Evolutionary conservation across 2,797 vertebrate genomes (phyloP), one percentile per base, ranked within the genome.

Genomic region (Brachyalestes nurse): DNA sequence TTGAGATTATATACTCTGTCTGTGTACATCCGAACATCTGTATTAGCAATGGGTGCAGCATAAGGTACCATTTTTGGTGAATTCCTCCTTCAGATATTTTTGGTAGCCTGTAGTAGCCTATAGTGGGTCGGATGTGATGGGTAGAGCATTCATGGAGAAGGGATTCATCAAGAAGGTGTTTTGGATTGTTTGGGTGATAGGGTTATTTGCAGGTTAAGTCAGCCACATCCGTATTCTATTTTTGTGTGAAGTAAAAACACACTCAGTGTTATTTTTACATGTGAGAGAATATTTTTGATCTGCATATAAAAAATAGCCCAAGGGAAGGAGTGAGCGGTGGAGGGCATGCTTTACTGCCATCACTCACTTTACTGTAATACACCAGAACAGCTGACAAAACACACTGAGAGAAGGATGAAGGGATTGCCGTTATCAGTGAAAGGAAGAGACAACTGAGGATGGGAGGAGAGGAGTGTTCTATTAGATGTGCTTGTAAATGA

Each of bases 301-400:
- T 73, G 47, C 19, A 51, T 23, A 79, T 61, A 62, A 83, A 79
- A 84, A 85, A 85, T 76, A 85, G 66, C 69, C 72, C 4, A 57
- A 81, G 49, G 28, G 57, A 53, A 47, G 60, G 67, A 61, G 72
- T 34, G 34, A 65, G 34, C 16, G 16, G 51, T 25, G 6, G 53
- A 38, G 70, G 79, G 13, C 42, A 74, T 57, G 65, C 49, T 55
- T 75, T 38, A 71, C 75, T 86, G 72, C 49, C 72, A 49, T 82
- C 34, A 42, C 42, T 74, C 9, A 21, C 58, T 82, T 66, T 16
- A 55, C 17, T 17, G 0, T 70, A 53, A 82, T 76, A 28, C 49
- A 7, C 40, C 23, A 45, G 57, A 55, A 79, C 79, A 80, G 73
- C 78, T 83, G 73, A 55, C 61, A 49, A 75, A 84, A 66, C 60